Percentiles rank a stretch among this genome's conserved stretches.
Conservation (phyloP, 2,888 invertebrate species). For the Drosophila glabriapex region DNA sequence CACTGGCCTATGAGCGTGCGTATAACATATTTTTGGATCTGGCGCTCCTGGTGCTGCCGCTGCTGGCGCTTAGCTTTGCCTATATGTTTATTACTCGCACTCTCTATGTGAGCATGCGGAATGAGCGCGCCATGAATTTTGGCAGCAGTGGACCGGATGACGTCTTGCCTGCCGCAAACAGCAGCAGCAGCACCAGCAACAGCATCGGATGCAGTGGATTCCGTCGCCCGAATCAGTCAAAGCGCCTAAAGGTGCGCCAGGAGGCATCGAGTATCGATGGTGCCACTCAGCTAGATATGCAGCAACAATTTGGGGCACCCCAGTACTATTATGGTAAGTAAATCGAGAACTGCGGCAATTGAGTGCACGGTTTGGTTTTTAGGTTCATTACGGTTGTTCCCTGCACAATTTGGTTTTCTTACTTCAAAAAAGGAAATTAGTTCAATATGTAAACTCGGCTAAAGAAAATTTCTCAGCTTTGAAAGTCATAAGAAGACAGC, state of each 20-base stretch:
- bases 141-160: slow-evolving; percentile 65
- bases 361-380: neutral
- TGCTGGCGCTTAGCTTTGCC: slow-evolving; percentile 88
- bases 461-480: neutral
- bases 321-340: slow-evolving; percentile 65
- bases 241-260: slow-evolving; percentile 39
- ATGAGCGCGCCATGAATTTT: slow-evolving; percentile 82
- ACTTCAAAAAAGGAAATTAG: neutral
- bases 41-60: slow-evolving; percentile 89
- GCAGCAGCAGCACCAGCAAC: slow-evolving; percentile 18
- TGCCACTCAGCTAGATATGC: slow-evolving; percentile 45
- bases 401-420: neutral
- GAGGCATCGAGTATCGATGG: slow-evolving; percentile 25
- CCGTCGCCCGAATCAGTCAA: slow-evolving; percentile 35
- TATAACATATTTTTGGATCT: slow-evolving; percentile 89
- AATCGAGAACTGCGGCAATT: neutral
- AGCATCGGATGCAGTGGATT: slow-evolving; percentile 4
- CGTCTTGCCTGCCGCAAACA: slow-evolving; percentile 14
- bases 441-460: neutral
- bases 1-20: slow-evolving; percentile 87
- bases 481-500: slow-evolving; percentile 9
- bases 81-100: slow-evolving; percentile 87
- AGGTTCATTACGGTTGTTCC: neutral
- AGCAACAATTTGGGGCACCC: slow-evolving; percentile 49
- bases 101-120: slow-evolving; percentile 83